phyloP scores from a whole-genome alignment of 2,113 vertebrate species.

The Brachyhypopomus occidentalis region DNA sequence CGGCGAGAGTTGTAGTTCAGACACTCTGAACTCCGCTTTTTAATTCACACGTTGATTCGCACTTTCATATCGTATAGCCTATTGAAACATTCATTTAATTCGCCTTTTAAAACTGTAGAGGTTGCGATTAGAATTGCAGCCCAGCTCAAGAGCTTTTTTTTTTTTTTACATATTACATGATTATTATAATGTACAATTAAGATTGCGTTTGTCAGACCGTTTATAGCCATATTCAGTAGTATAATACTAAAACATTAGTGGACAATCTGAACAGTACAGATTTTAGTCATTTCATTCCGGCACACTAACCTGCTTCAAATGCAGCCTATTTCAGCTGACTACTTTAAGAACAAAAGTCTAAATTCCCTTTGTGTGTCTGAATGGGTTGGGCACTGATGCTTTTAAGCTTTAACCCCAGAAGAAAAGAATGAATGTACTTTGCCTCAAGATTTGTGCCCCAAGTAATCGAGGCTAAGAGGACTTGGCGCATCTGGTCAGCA shows the following conservation, averaged over 20 bases:
- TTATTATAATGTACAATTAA: no score
- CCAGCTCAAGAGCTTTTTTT: neutral
- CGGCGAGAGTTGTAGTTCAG: neutral
- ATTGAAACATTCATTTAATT: neutral
- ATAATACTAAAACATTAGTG: no score
- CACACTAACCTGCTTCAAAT: neutral
- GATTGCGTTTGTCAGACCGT: no score
- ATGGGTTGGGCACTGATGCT: neutral
- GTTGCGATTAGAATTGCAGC: neutral
- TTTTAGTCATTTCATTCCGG: neutral
- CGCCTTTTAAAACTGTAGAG: neutral
- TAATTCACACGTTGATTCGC: neutral
- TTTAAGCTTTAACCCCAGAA: constrained; percentile 14
- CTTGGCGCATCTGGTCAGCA: constrained; percentile 43
- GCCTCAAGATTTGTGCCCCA: constrained; percentile 74
- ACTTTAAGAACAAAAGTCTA: neutral
- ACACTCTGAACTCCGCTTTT: neutral
- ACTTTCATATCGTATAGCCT: neutral
- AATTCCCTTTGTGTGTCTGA: neutral
- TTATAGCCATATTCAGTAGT: no score
- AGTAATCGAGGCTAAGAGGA: constrained; percentile 71
- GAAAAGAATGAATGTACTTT: constrained; percentile 54
- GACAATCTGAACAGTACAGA: neutral
- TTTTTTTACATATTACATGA: no score
- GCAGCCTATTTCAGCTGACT: neutral